These are phyloP conservation scores for Lagria hirta DNA, from an alignment of 2,888 invertebrate genomes.

Conservation along the genomic window DNA sequence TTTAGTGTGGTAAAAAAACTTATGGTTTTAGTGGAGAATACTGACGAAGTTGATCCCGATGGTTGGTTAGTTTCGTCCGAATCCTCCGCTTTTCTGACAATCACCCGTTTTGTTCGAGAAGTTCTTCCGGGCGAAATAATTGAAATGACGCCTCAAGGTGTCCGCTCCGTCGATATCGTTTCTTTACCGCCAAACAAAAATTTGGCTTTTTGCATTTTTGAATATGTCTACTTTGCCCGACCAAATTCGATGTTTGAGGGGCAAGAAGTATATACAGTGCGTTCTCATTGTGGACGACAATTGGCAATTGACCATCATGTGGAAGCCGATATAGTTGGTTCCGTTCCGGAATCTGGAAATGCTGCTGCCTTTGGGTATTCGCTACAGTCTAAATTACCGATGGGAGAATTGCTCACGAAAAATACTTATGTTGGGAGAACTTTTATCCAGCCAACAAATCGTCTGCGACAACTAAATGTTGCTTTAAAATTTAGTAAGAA, in stretches of 20 bases:
- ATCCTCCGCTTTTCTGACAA: slow-evolving; percentile 92
- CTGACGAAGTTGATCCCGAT: slow-evolving; percentile 63
- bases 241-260: slow-evolving; percentile 96
- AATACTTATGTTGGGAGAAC: slow-evolving; percentile 96
- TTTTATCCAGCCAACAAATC: slow-evolving; percentile 94
- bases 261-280: slow-evolving; percentile 92
- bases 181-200: slow-evolving; percentile 75
- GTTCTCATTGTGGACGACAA: slow-evolving; percentile 90
- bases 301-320: slow-evolving; percentile 87
- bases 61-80: slow-evolving; percentile 98
- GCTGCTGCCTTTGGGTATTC: slow-evolving; percentile 97
- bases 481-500: slow-evolving; percentile 84
- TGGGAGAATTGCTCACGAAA: slow-evolving; percentile 93
- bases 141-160: slow-evolving; percentile 82
- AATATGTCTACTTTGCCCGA: slow-evolving; percentile 97
- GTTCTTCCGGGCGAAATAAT: slow-evolving; percentile 93
- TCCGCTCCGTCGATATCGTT: slow-evolving; percentile 83
- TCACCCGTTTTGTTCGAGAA: slow-evolving; percentile 88
- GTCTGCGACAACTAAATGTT: slow-evolving; percentile 87
- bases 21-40: slow-evolving; percentile 40
- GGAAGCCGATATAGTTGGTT: slow-evolving; percentile 93
- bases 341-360: slow-evolving; percentile 95
- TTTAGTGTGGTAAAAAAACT: too few species aligned
- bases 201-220: slow-evolving; percentile 97
- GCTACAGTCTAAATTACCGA: slow-evolving; percentile 82